Base-by-base conservation (phyloP, 2,888 invertebrate genomes). In the Pterobdella sp. region DNA sequence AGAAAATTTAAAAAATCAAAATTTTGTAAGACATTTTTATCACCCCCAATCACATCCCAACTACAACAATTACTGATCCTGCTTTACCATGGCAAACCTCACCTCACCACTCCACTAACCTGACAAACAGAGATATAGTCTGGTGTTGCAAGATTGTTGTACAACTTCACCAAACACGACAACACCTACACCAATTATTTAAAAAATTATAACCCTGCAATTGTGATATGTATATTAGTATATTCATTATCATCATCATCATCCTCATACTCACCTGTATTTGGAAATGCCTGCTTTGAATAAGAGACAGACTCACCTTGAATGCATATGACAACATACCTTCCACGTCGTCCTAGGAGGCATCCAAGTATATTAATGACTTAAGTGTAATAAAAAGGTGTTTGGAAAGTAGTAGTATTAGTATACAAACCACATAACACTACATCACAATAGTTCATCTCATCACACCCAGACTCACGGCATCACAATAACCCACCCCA, bases 61-160 rank as follows among this genome's bases (percentile, higher is more conserved):
- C n/a, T n/a, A n/a, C n/a, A n/a, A n/a, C n/a, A n/a, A n/a, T n/a
- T n/a, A n/a, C n/a, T n/a, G n/a, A n/a, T n/a, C n/a, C n/a, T n/a
- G n/a, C n/a, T n/a, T n/a, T n/a, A n/a, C n/a, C n/a, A n/a, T n/a
- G n/a, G n/a, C n/a, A n/a, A n/a, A n/a, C n/a, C n/a, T n/a, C n/a
- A n/a, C n/a, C 31, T 14, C 64, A 7, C 64, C 31, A 7, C 26
- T 31, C 31, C 22, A 37, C 34, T 18, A 49, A 74, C 84, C 81
- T 85, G 86, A 80, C 94, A 94, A 91, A 98, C 95, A 84, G 93
- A 96, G 29, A 98, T 95, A 84, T 94, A 97, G 84, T 98, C 97
- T 0, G 97, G 94, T 36, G 92, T 90, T 34, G 90, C 89, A 56
- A 96, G 87, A 73, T 91, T 91, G 78, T 91, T 88, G 84, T 97